Evolutionary conservation across 1,140 invertebrate genomes (phyloP), one percentile per base, ranked within the genome.

Genomic region (Drosophila dunni): DNA sequence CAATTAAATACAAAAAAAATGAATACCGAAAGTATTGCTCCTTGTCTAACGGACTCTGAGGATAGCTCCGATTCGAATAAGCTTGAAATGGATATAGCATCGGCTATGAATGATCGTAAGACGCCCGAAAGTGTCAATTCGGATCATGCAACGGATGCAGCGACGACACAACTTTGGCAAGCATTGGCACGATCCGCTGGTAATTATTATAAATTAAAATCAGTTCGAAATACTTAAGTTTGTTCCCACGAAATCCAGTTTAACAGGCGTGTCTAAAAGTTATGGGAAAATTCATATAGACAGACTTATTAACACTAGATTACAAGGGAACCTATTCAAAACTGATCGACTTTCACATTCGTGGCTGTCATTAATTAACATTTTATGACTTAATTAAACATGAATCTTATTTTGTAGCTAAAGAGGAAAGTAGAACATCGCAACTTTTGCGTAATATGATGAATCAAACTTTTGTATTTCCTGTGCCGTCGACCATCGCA

Each of bases 391-490:
- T 6, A 7, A 48, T 42, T 7, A 53, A n/a, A 15, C 10, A 61
- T 54, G 15, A 8, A 44, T 13, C 58, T 34, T 44, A 54, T 45
- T 17, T 67, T 75, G n/a, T 29, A 83, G 79, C 83, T 44, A 90
- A 83, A 42, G 84, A 90, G 42, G 93, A 93, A 48, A 95, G 95
- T 7, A 95, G 96, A 85, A 95, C 96, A 1, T 96, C 95, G 48
- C 96, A 96, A 88, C 88, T 97, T 13, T 92, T 97, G 11, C 93
- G 95, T 68, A 94, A 95, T 78, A 92, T 97, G 48, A 96, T 97
- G 74, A 96, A 95, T 92, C 94, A 95, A 76, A 94, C 95, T 88
- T 94, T 95, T 42, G 95, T 95, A 45, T 96, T 96, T 93, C 94
- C 93, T 42, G 94, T 93, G 88, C 94, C 93, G 33, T 93, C 91